Conservation (phyloP, 2,797 vertebrate species). For the Pelochelys cantorii region DNA sequence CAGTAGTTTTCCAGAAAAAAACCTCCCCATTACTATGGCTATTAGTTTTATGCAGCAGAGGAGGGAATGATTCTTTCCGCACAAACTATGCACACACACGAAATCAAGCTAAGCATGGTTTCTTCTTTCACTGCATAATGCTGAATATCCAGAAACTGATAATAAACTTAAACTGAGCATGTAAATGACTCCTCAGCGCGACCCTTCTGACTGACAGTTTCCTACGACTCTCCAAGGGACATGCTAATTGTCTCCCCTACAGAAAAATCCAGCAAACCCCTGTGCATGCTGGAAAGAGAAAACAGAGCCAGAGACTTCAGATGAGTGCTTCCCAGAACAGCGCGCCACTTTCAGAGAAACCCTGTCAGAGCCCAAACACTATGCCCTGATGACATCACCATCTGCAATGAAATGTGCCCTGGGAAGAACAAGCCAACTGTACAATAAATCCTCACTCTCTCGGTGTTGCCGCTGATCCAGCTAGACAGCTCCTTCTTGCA, state of each 20-base stretch:
- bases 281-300: not conserved
- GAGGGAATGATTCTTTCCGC: not conserved
- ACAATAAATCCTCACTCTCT: not conserved
- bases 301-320: conserved; percentile 18
- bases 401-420: not conserved
- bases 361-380: not conserved
- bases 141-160: not conserved
- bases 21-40: not conserved
- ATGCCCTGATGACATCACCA: not conserved
- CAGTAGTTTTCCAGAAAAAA: conserved; percentile 5
- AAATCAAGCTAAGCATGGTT: not conserved
- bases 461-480: not conserved
- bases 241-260: not conserved
- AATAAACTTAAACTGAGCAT: not conserved
- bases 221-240: not conserved
- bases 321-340: conserved; percentile 35
- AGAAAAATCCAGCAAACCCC: conserved; percentile 16
- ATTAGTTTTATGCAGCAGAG: not conserved
- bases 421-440: not conserved
- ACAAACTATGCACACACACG: not conserved
- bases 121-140: conserved; percentile 8
- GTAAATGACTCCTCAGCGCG: not conserved
- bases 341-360: not conserved
- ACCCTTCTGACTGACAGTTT: conserved; percentile 11
- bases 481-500: not conserved